Percentiles rank a stretch among this genome's conserved stretches.
Conservation (phyloP, 2,797 vertebrate genomes). For the Sebastes nivosus region DNA sequence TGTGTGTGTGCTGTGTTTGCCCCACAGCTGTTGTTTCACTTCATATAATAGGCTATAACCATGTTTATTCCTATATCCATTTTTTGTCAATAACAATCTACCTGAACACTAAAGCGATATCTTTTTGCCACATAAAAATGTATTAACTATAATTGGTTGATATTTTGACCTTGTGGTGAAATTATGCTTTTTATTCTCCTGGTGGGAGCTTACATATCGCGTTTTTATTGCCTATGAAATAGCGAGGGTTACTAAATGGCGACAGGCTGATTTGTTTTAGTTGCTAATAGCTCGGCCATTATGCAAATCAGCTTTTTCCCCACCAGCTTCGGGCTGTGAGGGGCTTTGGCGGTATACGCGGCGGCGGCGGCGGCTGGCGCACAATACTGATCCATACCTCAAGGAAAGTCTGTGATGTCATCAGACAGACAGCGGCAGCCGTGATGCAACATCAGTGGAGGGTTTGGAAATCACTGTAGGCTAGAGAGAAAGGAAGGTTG, state of each 20-base stretch:
- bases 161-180: slow-evolving; percentile 55
- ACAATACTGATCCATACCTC: slow-evolving; percentile 51
- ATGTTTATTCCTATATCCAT: slow-evolving; percentile 15
- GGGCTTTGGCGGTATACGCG: slow-evolving; percentile 19
- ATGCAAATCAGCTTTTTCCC: slow-evolving; percentile 57
- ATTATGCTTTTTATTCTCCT: slow-evolving; percentile 35
- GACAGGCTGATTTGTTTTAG: slow-evolving; percentile 58
- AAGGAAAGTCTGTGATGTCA: slow-evolving; percentile 68
- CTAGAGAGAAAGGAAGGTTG: slow-evolving; percentile 49
- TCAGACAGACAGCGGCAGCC: slow-evolving; percentile 39
- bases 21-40: slow-evolving; percentile 22
- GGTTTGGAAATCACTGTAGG: slow-evolving; percentile 67
- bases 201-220: slow-evolving; percentile 23
- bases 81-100: slow-evolving; percentile 15
- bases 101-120: slow-evolving; percentile 32
- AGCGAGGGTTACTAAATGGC: slow-evolving; percentile 50
- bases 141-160: slow-evolving; percentile 50
- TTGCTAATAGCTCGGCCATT: slow-evolving; percentile 58
- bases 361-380: background rate
- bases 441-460: slow-evolving; percentile 72
- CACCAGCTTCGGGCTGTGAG: slow-evolving; percentile 32
- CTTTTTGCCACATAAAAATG: slow-evolving; percentile 31
- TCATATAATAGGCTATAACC: slow-evolving; percentile 9
- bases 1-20: background rate
- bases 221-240: slow-evolving; percentile 42